A percentile compares a stretch with the other conserved stretches of the same genome.
phyloP scores from a whole-genome alignment of 2,113 vertebrate species.

The Suricata suricatta region DNA sequence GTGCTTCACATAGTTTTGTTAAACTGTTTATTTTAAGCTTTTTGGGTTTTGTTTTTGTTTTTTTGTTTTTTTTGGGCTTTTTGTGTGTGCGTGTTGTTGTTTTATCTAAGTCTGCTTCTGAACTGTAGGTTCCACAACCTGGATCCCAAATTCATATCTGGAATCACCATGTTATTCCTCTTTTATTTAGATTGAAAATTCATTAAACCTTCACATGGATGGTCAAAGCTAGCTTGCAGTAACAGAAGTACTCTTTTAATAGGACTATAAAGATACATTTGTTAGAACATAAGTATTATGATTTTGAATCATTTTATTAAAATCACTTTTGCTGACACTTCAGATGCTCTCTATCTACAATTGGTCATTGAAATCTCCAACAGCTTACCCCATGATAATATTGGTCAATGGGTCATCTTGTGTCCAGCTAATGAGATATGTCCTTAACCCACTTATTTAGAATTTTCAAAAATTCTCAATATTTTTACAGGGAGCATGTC shows the following conservation, averaged over 20 bases:
- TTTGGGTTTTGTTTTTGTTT: neutral
- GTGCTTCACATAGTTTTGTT: neutral
- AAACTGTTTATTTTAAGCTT: neutral
- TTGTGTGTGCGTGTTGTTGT: neutral
- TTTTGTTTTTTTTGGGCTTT: neutral
- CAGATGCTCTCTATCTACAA: neutral
- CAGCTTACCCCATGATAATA: neutral
- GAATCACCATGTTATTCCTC: neutral
- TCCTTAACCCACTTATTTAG: neutral
- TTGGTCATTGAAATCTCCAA: neutral
- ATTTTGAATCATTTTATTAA: conserved; percentile 20
- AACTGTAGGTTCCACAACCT: neutral
- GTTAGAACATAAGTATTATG: neutral
- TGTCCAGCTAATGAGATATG: neutral
- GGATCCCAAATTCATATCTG: conserved; percentile 3
- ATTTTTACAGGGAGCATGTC: neutral
- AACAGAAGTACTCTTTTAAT: conserved; percentile 1
- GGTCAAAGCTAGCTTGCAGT: neutral
- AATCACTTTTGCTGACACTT: neutral
- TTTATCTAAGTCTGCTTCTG: neutral
- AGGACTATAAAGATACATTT: neutral
- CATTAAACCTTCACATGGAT: neutral
- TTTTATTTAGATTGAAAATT: conserved; percentile 21
- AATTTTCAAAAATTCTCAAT: neutral
- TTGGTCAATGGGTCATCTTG: neutral